Evolutionary conservation across 2,888 invertebrate genomes (phyloP).

Genomic region (Diogma glabrata): DNA sequence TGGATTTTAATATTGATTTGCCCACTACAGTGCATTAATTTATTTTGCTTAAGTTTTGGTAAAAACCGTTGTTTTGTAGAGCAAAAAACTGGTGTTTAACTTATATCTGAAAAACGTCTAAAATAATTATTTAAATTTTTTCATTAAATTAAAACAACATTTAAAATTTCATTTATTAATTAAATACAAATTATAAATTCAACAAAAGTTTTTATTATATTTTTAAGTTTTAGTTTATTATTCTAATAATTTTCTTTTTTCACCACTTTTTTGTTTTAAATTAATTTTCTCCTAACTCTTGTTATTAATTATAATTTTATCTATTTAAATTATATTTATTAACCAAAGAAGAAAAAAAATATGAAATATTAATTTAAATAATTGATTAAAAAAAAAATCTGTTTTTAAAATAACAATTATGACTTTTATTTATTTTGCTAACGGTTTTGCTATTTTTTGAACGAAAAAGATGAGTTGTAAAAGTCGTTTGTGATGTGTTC

Average conservation of each 20-base stretch:
- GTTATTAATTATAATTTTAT: conserved; percentile 1
- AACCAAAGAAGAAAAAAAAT: conserved; percentile 1
- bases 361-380: conserved; percentile 3
- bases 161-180: not conserved
- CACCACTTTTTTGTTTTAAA: conserved; percentile 2
- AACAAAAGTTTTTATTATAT: not conserved
- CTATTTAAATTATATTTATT: not conserved
- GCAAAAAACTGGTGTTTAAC: no score
- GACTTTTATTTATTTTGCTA: conserved; percentile 8
- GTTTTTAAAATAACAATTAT: no score
- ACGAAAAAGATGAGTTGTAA: no score
- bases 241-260: conserved; percentile 9
- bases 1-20: no score
- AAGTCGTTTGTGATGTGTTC: conserved; percentile 5
- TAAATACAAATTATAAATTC: not conserved
- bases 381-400: conserved; percentile 1
- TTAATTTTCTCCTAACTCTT: not conserved
- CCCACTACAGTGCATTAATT: not conserved
- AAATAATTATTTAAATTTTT: no score
- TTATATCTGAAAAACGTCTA: no score
- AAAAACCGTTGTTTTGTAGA: no score
- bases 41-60: not conserved
- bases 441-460: conserved; percentile 1
- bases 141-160: not conserved
- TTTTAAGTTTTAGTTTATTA: no score